These are phyloP conservation scores for Rhodophaea formosa DNA, from an alignment of 2,888 invertebrate species.

Conservation along the genomic window DNA sequence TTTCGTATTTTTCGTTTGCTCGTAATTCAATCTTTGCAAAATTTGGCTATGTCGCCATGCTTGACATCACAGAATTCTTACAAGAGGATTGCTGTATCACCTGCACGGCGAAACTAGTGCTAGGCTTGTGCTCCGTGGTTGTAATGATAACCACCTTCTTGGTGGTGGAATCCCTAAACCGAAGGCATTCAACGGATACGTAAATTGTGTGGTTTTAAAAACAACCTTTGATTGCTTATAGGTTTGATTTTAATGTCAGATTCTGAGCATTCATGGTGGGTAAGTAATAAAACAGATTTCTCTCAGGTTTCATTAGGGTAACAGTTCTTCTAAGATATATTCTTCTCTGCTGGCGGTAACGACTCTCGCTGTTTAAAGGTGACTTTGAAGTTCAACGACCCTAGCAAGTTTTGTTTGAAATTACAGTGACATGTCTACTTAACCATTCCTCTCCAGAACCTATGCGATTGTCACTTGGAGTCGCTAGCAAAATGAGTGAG, in stretches of 20 bases:
- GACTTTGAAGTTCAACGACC: too few relatives aligned
- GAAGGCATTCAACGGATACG: not conserved
- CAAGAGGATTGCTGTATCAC: not conserved
- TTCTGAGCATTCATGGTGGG: not conserved
- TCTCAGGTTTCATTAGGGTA: too few relatives aligned
- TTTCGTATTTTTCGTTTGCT: not conserved
- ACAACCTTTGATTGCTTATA: not conserved
- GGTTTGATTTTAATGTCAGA: not conserved
- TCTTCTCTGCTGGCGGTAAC: too few relatives aligned
- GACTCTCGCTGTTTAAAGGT: too few relatives aligned
- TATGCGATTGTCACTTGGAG: conserved; percentile 22
- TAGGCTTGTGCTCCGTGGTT: not conserved
- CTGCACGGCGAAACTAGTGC: not conserved
- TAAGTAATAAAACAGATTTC: not conserved
- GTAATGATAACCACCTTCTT: not conserved
- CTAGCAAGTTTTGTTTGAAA: too few relatives aligned
- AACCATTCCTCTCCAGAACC: conserved; percentile 40
- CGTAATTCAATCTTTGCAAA: not conserved
- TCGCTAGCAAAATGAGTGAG: too few relatives aligned
- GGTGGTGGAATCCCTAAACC: not conserved
- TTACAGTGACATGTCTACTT: too few relatives aligned
- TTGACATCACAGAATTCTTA: not conserved
- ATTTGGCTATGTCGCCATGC: not conserved
- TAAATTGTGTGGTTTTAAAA: not conserved
- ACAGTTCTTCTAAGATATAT: too few relatives aligned